These are phyloP conservation scores for Caenorhabditis becei DNA, from an alignment of 2,888 invertebrate genomes.

Conservation along the genomic window DNA sequence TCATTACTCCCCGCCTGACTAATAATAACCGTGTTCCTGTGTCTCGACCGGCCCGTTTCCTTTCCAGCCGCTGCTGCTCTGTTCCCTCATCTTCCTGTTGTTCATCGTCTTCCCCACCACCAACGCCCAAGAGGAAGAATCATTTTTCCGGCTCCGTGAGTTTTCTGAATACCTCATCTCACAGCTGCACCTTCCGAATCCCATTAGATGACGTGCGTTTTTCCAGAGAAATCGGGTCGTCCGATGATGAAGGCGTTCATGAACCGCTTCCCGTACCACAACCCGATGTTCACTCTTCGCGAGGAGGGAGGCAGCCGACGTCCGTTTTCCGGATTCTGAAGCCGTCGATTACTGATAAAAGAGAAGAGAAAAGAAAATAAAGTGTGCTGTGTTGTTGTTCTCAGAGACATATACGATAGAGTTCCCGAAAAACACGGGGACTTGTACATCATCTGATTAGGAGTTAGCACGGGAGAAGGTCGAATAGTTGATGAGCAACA, in stretches of 20 bases:
- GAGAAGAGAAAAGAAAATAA: constrained; percentile 1
- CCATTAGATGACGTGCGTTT: constrained; percentile 4
- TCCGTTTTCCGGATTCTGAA: constrained; percentile 43
- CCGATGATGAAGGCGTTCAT: constrained; percentile 58
- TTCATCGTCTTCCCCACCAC: constrained; percentile 31
- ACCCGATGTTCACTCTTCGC: constrained; percentile 59
- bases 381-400: constrained; percentile 18
- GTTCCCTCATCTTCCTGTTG: constrained; percentile 51
- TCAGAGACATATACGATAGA: neutral
- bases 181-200: constrained; percentile 3
- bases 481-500: constrained; percentile 21
- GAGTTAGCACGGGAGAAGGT: constrained; percentile 34
- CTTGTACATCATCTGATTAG: constrained; percentile 5
- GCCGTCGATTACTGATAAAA: neutral
- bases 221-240: constrained; percentile 58
- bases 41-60: constrained; percentile 2
- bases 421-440: neutral
- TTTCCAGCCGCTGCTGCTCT: constrained; percentile 36
- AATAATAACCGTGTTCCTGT: constrained; percentile 53
- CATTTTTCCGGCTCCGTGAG: constrained; percentile 62
- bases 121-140: constrained; percentile 41
- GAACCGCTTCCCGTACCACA: constrained; percentile 63
- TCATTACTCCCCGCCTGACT: constrained; percentile 33
- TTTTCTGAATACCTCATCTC: constrained; percentile 25
- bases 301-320: constrained; percentile 52